phyloP scores from a whole-genome alignment of 1,140 invertebrate species.

The Polypedilum vanderplanki region DNA sequence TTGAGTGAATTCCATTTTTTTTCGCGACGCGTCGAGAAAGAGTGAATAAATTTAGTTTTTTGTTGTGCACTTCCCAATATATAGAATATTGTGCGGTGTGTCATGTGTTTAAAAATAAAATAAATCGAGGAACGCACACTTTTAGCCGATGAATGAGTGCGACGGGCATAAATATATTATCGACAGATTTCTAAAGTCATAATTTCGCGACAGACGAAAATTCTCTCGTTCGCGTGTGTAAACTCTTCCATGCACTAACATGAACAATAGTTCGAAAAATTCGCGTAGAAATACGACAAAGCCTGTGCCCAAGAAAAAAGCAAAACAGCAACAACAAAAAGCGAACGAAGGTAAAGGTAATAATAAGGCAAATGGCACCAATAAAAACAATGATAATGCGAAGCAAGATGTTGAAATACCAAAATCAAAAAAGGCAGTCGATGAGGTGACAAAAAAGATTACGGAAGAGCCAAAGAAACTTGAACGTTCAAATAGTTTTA shows the following conservation, averaged over 20 bases:
- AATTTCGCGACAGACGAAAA: not conserved
- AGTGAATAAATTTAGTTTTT: not conserved
- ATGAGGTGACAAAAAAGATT: not conserved
- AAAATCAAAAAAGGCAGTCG: not conserved
- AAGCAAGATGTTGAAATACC: not conserved
- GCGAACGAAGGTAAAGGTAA: not conserved
- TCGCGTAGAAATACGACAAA: not conserved
- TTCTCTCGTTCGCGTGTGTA: not conserved
- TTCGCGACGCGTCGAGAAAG: not conserved
- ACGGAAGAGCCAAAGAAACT: not conserved
- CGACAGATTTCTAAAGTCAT: not conserved
- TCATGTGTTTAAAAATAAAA: slow-evolving; percentile 20
- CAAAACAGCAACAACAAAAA: slow-evolving; percentile 1
- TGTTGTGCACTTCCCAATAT: not conserved
- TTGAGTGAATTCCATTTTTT: not conserved
- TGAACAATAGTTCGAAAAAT: not conserved
- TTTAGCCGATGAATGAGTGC: not conserved
- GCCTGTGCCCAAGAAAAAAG: not conserved
- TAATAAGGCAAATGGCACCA: not conserved
- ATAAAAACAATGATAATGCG: not conserved
- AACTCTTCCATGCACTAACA: not conserved
- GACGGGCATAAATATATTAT: not conserved
- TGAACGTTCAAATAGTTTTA: slow-evolving; percentile 9
- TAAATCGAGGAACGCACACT: not conserved
- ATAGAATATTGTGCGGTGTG: not conserved